These are phyloP conservation scores for Galaxea fascicularis DNA, from an alignment of 92 coral and sea anemone species.

Conservation along the genomic window DNA sequence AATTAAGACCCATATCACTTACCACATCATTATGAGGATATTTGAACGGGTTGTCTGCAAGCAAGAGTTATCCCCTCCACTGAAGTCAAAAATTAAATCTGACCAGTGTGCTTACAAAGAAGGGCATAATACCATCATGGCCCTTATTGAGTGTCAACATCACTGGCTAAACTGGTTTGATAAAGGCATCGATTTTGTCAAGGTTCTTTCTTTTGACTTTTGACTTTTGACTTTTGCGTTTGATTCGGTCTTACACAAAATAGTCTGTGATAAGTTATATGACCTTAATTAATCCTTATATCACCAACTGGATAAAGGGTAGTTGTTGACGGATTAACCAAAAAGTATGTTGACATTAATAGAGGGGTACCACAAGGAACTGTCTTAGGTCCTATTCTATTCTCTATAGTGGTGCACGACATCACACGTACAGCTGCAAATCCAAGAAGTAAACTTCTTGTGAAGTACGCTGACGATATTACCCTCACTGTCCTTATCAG, in stretches of 20 bases:
- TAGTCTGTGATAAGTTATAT: slow-evolving; percentile 14
- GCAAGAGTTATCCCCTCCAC: too few relatives aligned
- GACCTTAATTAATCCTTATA: too few relatives aligned
- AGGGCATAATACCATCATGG: slow-evolving; percentile 47
- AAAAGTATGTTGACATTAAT: slow-evolving; percentile 41
- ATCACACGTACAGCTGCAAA: slow-evolving; percentile 24
- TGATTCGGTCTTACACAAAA: slow-evolving; percentile 47
- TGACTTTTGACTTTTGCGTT: slow-evolving; percentile 50
- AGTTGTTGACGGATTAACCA: slow-evolving; percentile 42
- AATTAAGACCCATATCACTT: slow-evolving; percentile 46
- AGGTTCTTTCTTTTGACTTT: slow-evolving; percentile 42
- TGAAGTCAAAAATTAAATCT: slow-evolving; percentile 8
- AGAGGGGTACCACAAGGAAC: too few relatives aligned
- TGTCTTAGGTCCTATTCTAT: slow-evolving; percentile 44
- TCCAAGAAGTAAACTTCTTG: too few relatives aligned
- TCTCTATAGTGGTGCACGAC: slow-evolving; percentile 60
- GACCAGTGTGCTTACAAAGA: slow-evolving; percentile 51
- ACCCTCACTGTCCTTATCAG: too few relatives aligned
- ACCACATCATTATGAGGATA: slow-evolving; percentile 49
- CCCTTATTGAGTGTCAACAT: slow-evolving; percentile 30
- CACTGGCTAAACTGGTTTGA: slow-evolving; percentile 40
- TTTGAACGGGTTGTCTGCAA: too few relatives aligned
- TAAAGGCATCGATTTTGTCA: slow-evolving; percentile 40
- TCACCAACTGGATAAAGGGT: slow-evolving; percentile 62
- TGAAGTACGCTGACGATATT: slow-evolving; percentile 50